phyloP scores from a whole-genome alignment of 2,113 vertebrate genomes.

The Cyprinus carpio region DNA sequence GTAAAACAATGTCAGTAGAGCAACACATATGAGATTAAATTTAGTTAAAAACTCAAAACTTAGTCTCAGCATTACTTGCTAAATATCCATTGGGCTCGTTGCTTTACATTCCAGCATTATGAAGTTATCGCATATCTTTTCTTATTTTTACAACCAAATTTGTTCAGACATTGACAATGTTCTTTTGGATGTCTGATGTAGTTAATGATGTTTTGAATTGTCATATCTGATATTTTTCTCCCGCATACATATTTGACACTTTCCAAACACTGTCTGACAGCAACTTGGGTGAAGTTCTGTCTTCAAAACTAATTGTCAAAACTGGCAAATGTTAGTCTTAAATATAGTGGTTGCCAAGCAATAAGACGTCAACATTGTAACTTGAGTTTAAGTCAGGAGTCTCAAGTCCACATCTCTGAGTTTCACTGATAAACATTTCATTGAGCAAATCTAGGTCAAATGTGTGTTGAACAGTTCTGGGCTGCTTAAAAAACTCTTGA shows the following conservation, averaged over 20 bases:
- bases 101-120: neutral
- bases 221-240: neutral
- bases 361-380: constrained; percentile 1
- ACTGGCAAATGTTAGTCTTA: neutral
- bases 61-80: neutral
- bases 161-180: neutral
- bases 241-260: neutral
- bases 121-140: neutral
- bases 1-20: neutral
- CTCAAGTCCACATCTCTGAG: constrained; percentile 29
- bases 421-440: constrained; percentile 28
- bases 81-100: neutral
- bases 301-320: neutral
- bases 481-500: constrained; percentile 5
- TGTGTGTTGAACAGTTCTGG: constrained; percentile 1
- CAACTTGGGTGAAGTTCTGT: neutral
- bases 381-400: constrained; percentile 11
- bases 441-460: constrained; percentile 26
- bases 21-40: neutral
- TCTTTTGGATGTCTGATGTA: neutral
- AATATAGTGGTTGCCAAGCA: constrained; percentile 15
- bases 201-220: neutral
- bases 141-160: neutral
- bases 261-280: constrained; percentile 1
- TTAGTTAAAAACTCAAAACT: no score